A percentile compares a stretch with the other conserved stretches of the same genome.
These are phyloP conservation scores for Pseudotriccus pelzelni DNA, from an alignment of 2,797 vertebrate genomes.

Conservation along the genomic window DNA sequence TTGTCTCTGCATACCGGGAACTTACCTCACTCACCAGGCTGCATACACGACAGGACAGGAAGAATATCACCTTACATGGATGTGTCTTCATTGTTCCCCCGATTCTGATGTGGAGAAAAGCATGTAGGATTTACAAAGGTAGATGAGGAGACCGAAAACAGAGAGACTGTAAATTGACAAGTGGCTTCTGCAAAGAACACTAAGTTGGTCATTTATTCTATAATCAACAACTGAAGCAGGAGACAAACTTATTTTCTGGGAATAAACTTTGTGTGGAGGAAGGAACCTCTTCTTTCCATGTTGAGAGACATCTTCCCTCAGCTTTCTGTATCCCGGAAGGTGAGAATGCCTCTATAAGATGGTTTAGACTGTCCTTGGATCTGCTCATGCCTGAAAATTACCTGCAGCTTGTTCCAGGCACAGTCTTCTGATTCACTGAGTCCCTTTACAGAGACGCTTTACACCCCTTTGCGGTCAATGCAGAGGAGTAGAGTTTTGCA, in stretches of 20 bases:
- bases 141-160: neutral
- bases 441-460: neutral
- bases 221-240: neutral
- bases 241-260: neutral
- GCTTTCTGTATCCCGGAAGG: neutral
- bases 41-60: neutral
- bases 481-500: neutral
- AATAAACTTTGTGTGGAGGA: neutral
- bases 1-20: neutral
- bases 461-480: neutral
- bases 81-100: neutral
- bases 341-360: neutral
- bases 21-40: neutral
- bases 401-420: neutral
- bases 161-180: neutral
- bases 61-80: neutral
- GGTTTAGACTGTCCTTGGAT: accelerated
- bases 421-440: neutral
- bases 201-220: neutral
- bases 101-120: neutral
- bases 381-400: neutral
- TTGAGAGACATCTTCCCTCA: neutral
- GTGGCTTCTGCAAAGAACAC: neutral
- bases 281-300: neutral
- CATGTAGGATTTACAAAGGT: neutral